phyloP scores from a whole-genome alignment of 2,888 invertebrate genomes.

The Mellilla xanthometata region DNA sequence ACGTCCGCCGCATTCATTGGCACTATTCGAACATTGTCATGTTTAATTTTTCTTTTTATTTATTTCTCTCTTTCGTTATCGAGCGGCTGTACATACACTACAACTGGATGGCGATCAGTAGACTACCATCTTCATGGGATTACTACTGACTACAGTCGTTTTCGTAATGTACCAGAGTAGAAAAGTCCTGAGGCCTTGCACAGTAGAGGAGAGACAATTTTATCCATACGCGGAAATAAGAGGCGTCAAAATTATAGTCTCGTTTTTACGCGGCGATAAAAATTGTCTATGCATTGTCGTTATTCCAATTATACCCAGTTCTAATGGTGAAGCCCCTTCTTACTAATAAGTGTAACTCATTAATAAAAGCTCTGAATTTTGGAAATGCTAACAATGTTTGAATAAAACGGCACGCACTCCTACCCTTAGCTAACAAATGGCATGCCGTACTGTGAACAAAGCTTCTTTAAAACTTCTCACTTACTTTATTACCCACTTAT shows the following conservation, averaged over 20 bases:
- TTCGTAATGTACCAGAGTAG: not conserved
- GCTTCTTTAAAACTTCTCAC: not conserved
- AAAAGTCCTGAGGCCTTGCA: not conserved
- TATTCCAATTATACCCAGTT: too few species aligned
- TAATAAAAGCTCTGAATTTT: too few species aligned
- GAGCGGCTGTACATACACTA: constrained; percentile 18
- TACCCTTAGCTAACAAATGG: not conserved
- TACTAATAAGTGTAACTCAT: too few species aligned
- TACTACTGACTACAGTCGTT: constrained; percentile 3
- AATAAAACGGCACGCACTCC: too few species aligned
- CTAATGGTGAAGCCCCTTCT: too few species aligned
- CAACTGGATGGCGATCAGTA: constrained; percentile 8
- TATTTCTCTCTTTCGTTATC: constrained; percentile 15
- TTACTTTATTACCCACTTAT: too few species aligned
- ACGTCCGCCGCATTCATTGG: constrained; percentile 77
- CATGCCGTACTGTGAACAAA: constrained; percentile 4
- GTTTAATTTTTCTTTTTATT: constrained; percentile 30
- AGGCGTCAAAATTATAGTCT: too few species aligned
- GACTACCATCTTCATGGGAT: constrained; percentile 5
- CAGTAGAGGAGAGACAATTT: too few species aligned
- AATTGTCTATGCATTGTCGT: too few species aligned
- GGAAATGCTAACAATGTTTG: too few species aligned
- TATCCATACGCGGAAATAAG: too few species aligned
- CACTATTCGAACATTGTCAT: constrained; percentile 64
- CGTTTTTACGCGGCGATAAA: too few species aligned